Base-by-base conservation (phyloP, 2,113 vertebrate genomes). In the Cynoglossus semilaevis region DNA sequence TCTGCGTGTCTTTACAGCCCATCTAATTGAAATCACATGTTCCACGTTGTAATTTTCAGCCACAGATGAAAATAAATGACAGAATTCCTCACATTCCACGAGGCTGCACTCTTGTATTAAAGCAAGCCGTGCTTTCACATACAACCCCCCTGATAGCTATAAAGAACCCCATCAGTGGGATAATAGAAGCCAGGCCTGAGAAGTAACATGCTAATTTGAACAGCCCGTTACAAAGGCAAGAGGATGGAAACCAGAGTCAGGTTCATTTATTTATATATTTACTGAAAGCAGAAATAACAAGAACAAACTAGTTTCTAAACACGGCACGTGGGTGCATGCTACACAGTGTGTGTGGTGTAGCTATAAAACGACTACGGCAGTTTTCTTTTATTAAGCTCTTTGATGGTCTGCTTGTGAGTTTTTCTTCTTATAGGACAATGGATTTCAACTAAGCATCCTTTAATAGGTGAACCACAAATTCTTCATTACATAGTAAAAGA, bases 171-270 rank as follows among this genome's bases (percentile, higher is more conserved):
- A 49, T 65, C 38, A 57, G 62, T 15, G 44, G 72, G 70, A 72
- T 85, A 87, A 83, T 87, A 67, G 80, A 88, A 79, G 29, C 76
- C 83, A 87, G 79, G 73, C 81, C 76, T 83, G 70, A 84, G 82
- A 68, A 55, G 54, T 36, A 76, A 75, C 76, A 80, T 73, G 75
- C 70, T 84, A 76, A 86, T 79, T 79, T 76, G 64, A 82, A 80
- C 77, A 86, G 86, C 85, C 72, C 51, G 22, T 29, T 65, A 67
- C 34, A 56, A 70, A 68, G 57, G 79, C 48, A 65, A 36, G 52
- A 45, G 43, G 52, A 17, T 44, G 48, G 54, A 59, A 36, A 60
- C 37, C 45, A 62, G 69, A 67, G 54, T 57, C 18, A 34, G 44
- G 40, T 67, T 56, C 42, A 63, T 61, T 66, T 53, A 53, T 40